Evolutionary conservation across 1,140 invertebrate genomes (phyloP), one percentile per base, ranked within the genome.

Genomic region (Zelostemma sp.): DNA sequence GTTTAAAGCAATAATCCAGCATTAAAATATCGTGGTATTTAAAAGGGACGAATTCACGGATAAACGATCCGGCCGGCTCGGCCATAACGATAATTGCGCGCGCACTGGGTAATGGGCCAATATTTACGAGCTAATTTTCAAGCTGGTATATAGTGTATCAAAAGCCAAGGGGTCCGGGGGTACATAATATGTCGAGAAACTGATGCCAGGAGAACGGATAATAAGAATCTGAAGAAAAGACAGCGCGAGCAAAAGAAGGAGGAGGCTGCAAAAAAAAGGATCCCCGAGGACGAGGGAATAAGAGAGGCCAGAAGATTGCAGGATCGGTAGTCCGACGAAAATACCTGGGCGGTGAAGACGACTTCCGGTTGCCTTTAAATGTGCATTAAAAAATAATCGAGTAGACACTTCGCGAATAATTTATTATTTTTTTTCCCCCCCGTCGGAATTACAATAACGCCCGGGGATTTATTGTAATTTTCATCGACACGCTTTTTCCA

Each of bases 91-190:
- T 73, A 75, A 76, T 76, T 75, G 53, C 50, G 21, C 50, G 17
- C 28, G 46, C 49, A n/a, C 56, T 25, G 28, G 49, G 59, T 49
- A 73, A 73, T 64, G 47, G 58, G 61, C 38, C 31, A 46, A 56
- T 69, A 71, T 70, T 77, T 76, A 73, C 54, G 63, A 71, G 67
- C 55, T 65, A 76, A 76, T 76, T 75, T 65, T 73, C 58, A 51
- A 64, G 47, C 35, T 51, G 46, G 46, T 64, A 66, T 56, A 62
- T 41, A 43, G 35, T n/a, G 35, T 48, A 14, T 46, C 25, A 9
- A 2, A 18, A 17, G 3, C 17, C 11, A 25, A 31, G 12, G 43
- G 16, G 1, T 21, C 14, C 11, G 31, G 2, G 15, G 5, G 1
- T 45, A 41, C 14, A 19, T 3, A n/a, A 1, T 21, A 43, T 43